Evolutionary conservation across 2,888 invertebrate genomes (phyloP).

Genomic region (Leucophora obtusa): DNA sequence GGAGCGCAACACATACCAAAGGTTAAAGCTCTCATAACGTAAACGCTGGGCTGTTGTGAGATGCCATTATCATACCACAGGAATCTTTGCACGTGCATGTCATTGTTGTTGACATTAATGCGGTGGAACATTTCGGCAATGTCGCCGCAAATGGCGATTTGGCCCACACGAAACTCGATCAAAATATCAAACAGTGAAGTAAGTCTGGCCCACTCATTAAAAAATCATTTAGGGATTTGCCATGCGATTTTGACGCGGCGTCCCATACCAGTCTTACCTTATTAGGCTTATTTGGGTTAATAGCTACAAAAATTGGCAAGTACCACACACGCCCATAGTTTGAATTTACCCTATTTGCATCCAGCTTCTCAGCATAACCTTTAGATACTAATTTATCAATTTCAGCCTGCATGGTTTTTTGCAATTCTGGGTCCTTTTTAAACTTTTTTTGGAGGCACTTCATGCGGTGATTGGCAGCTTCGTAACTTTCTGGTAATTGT

Average conservation of each 20-base stretch:
- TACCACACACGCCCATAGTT: not conserved
- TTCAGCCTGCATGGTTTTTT: slow-evolving; percentile 47
- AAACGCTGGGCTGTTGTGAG: slow-evolving; percentile 53
- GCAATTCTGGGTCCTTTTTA: slow-evolving; percentile 29
- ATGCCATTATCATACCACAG: too few species aligned
- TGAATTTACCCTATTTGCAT: too few species aligned
- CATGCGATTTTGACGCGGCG: slow-evolving; percentile 29
- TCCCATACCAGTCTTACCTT: slow-evolving; percentile 8
- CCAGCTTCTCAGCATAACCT: not conserved
- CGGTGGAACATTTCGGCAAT: too few species aligned
- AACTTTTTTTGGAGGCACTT: slow-evolving; percentile 57
- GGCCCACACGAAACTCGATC: too few species aligned
- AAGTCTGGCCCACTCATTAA: too few species aligned
- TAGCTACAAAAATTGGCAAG: not conserved
- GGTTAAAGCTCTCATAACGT: slow-evolving; percentile 62
- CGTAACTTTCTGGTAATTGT: slow-evolving; percentile 49
- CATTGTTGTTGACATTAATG: too few species aligned
- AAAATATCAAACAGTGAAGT: too few species aligned
- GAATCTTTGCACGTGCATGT: too few species aligned
- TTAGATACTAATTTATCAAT: slow-evolving; percentile 53
- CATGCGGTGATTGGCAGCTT: slow-evolving; percentile 29
- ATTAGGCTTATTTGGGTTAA: not conserved
- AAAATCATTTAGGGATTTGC: too few species aligned
- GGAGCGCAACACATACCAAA: slow-evolving; percentile 55
- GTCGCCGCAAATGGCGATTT: too few species aligned